Base-by-base conservation (phyloP, 2,113 vertebrate genomes). In the Megaceryle maxima region DNA sequence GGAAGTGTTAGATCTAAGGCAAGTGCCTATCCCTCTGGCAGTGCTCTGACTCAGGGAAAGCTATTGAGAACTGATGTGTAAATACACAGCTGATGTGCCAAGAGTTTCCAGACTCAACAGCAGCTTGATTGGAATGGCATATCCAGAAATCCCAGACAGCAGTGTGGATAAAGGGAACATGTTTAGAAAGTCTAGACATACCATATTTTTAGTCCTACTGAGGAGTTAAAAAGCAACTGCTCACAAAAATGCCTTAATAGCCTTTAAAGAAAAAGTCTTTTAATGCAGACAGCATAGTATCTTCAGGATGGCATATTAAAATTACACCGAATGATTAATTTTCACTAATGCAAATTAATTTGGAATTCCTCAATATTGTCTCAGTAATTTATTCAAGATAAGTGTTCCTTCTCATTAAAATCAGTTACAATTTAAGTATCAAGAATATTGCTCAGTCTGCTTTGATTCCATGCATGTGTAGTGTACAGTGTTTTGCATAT, bases 381-480 rank as follows among this genome's bases (percentile, higher is more conserved):
- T 95, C 69, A 13, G 91, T 73, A 91, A 91, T 88, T 89, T 93
- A 94, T 85, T 94, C 87, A 91, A 79, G 67, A 62, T 37, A 91
- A 96, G 89, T 55, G 26, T 51, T 95, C 78, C 64, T 73, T 55
- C 53, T 74, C 10, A 4, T 94, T 91, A 85, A 85, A 91, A 92
- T 82, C 50, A 62, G 46, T 73, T 79, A 26, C 43, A 67, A 81
- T 75, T 79, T 67, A 60, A 44, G 35, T 89, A 53, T 79, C 91
- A 82, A 53, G 25, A 57, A 51, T 48, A 44, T 75, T 0, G 0
- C 50, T 85, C 16, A 26, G 57, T 41, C 67, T 85, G 20, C 70
- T 80, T 79, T 85, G 43, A 51, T 77, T 63, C 91, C 55, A 35
- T 91, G 57, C 87, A 76, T 90, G 73, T 94, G 79, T 17, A 90